These are phyloP conservation scores for Dryobotodes eremita DNA, from an alignment of 2,888 invertebrate species.

Conservation along the genomic window DNA sequence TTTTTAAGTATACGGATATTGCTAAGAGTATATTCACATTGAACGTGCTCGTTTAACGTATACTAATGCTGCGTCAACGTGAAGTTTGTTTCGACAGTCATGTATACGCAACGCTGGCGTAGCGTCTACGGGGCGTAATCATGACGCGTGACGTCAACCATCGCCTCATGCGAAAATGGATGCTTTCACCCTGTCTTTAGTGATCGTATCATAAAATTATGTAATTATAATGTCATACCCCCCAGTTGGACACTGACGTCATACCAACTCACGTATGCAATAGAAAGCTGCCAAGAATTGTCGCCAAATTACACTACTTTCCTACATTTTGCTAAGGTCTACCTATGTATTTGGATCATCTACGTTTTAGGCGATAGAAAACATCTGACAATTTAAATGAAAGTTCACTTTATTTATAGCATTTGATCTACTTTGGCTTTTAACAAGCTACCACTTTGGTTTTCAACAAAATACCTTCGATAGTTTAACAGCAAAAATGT, in stretches of 20 bases:
- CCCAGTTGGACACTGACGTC: conserved; percentile 11
- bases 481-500: not conserved
- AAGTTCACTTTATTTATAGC: too few species aligned
- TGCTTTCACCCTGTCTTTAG: not conserved
- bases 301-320: conserved; percentile 11
- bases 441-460: not conserved
- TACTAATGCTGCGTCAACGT: not conserved
- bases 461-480: not conserved
- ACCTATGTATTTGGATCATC: not conserved
- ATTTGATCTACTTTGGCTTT: not conserved
- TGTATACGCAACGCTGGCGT: not conserved
- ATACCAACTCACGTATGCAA: conserved; percentile 14
- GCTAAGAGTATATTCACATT: not conserved
- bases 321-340: not conserved
- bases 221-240: not conserved
- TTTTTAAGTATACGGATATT: not conserved
- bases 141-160: not conserved
- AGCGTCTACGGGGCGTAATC: not conserved
- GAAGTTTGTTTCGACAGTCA: not conserved
- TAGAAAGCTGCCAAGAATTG: conserved; percentile 24
- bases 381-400: not conserved
- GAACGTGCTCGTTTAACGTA: not conserved
- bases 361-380: not conserved
- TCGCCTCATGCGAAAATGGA: not conserved
- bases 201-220: not conserved